These are phyloP conservation scores for Cecidostiba fungosa DNA, from an alignment of 2,888 invertebrate genomes.

Conservation along the genomic window DNA sequence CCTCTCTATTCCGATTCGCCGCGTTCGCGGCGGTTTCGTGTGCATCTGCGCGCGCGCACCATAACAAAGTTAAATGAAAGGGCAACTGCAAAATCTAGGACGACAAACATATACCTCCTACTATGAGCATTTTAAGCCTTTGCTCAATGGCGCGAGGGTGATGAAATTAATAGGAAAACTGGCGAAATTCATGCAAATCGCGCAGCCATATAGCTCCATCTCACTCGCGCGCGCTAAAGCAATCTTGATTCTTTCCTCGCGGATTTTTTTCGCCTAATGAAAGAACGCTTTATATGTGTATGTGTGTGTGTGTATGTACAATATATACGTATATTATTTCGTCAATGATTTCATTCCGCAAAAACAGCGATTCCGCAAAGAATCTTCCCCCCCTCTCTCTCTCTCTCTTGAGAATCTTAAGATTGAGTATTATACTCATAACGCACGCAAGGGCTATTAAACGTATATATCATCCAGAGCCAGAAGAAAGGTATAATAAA, in stretches of 20 bases:
- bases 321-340: conserved; percentile 39
- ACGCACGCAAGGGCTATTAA: conserved; percentile 5
- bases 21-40: conserved; percentile 43
- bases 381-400: not conserved
- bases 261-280: conserved; percentile 13
- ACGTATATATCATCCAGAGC: not conserved
- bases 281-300: conserved; percentile 13
- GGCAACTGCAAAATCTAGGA: conserved; percentile 64
- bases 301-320: not conserved
- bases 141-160: conserved; percentile 62
- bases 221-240: conserved; percentile 30
- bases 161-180: conserved; percentile 65
- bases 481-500: not conserved
- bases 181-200: conserved; percentile 65
- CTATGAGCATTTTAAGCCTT: conserved; percentile 58
- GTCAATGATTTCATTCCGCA: conserved; percentile 22
- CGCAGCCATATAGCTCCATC: not conserved
- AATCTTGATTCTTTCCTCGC: conserved; percentile 59
- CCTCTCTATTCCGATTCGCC: conserved; percentile 59
- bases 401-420: no score
- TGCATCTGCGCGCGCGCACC: conserved; percentile 12
- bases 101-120: conserved; percentile 62
- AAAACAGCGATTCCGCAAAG: not conserved
- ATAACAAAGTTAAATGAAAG: conserved; percentile 66
- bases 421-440: not conserved